Evolutionary conservation across 1,140 invertebrate species (phyloP), one percentile per base, ranked within the genome.

Genomic region (Polypedilum pembai): DNA sequence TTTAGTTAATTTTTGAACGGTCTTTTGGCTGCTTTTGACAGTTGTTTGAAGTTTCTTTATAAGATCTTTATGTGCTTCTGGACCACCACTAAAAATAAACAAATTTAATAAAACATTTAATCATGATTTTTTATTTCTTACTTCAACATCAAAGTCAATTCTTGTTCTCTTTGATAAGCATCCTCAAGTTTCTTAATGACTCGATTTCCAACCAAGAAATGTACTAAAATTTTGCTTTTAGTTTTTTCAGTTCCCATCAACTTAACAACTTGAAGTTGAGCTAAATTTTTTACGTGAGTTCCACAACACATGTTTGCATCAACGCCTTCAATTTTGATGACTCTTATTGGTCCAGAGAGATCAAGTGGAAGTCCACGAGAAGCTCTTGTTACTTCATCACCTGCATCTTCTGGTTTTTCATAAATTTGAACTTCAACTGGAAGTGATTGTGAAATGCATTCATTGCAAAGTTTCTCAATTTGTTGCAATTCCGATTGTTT

Each of bases 231-330:
- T 77, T 91, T 89, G 0, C 83, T 86, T 81, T 92, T 92, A 15
- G 86, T 85, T 77, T 92, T 91, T 81, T 93, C 91, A 1, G 82
- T 80, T 73, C 87, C 84, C 1, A 92, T 76, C 20, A 94, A 78
- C 81, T 94, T 94, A 7, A 94, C 86, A 4, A 87, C 86, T 86
- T 94, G 93, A 66, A 95, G 82, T 79, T 94, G 90, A 76, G 84
- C 85, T 41, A 93, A 82, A 82, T 92, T 93, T 3, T 85, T 85
- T 1, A 94, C 90, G 83, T 95, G 93, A 0, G 93, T 95, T 20
- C 93, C 93, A 83, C 93, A 95, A 81, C 93, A 95, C 86, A 94
- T 88, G 78, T 92, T 93, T 41, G 86, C 85, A 76, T 94, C 92
- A 66, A 94, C 80, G 56, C 86, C 86, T 63, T 86, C 84, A 75